These are phyloP conservation scores for Patella pellucida DNA, from an alignment of 2,888 invertebrate genomes.

Conservation along the genomic window DNA sequence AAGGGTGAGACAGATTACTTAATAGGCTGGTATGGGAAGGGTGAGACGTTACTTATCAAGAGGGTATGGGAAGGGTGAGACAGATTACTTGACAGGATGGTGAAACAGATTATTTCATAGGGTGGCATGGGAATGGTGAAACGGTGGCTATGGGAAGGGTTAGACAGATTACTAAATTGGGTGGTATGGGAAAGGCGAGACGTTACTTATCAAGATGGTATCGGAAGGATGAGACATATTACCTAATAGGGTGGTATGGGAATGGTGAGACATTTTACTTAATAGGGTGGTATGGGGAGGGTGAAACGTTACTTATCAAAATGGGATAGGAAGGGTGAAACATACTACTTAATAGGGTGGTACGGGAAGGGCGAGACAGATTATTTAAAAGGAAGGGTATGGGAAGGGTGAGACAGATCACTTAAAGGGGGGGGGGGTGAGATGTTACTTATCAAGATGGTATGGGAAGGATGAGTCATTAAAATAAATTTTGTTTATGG, in stretches of 20 bases:
- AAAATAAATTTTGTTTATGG: too few species aligned
- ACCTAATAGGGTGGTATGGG: background rate
- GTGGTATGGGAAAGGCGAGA: constrained; percentile 18
- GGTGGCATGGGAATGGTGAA: too few species aligned
- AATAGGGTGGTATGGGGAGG: constrained; percentile 45
- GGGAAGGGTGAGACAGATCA: too few species aligned
- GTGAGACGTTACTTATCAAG: constrained; percentile 80
- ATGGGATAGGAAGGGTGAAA: background rate
- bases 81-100: too few species aligned
- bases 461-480: constrained; percentile 16
- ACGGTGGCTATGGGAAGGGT: too few species aligned
- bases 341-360: background rate
- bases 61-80: constrained; percentile 18
- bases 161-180: background rate
- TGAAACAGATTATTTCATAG: background rate
- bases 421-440: too few species aligned
- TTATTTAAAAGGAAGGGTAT: background rate
- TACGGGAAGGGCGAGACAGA: background rate
- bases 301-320: constrained; percentile 14
- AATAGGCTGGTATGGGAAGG: constrained; percentile 82
- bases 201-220: background rate
- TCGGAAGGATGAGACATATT: background rate
- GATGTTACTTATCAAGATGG: constrained; percentile 75
- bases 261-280: constrained; percentile 71
- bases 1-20: too few species aligned